Conservation (phyloP, 2,888 invertebrate species). For the Drosophila picticornis region DNA sequence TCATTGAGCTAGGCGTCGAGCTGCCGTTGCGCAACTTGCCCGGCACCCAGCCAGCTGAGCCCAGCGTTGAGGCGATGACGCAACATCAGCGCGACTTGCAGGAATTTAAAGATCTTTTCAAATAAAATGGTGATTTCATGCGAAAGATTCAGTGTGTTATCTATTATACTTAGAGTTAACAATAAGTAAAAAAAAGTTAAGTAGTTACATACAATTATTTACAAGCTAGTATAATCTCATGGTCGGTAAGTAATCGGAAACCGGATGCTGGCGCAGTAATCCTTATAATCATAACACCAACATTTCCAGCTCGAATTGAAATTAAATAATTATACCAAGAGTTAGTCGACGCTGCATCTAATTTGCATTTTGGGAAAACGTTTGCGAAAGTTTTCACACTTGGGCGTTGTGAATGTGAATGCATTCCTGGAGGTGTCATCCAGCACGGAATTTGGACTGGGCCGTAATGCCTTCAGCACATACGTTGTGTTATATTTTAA, state of each 20-base stretch:
- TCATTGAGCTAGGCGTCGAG: constrained; percentile 88
- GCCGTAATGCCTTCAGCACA: constrained; percentile 72
- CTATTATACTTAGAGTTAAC: constrained; percentile 53
- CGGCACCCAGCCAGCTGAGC: constrained; percentile 15
- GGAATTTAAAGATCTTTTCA: constrained; percentile 79
- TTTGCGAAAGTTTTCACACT: constrained; percentile 83
- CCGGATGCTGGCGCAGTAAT: constrained; percentile 4
- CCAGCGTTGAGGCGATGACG: constrained; percentile 8
- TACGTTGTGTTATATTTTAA: constrained; percentile 84
- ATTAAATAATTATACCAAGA: constrained; percentile 7
- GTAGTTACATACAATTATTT: constrained; percentile 69
- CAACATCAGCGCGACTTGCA: constrained; percentile 60
- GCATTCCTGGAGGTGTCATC: constrained; percentile 53
- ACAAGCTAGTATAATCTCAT: constrained; percentile 74
- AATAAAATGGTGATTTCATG: constrained; percentile 60
- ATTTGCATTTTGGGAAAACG: constrained; percentile 83
- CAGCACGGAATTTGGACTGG: constrained; percentile 57
- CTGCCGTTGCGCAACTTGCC: constrained; percentile 49
- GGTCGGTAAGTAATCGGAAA: constrained; percentile 27
- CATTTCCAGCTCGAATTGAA: constrained; percentile 2
- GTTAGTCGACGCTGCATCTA: constrained; percentile 71
- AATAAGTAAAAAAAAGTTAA: constrained; percentile 63
- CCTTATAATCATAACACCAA: not conserved
- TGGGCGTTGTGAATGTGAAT: constrained; percentile 83
- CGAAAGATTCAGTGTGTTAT: constrained; percentile 42